Base-by-base conservation (phyloP, 2,113 vertebrate genomes). In the Perccottus glenii region DNA sequence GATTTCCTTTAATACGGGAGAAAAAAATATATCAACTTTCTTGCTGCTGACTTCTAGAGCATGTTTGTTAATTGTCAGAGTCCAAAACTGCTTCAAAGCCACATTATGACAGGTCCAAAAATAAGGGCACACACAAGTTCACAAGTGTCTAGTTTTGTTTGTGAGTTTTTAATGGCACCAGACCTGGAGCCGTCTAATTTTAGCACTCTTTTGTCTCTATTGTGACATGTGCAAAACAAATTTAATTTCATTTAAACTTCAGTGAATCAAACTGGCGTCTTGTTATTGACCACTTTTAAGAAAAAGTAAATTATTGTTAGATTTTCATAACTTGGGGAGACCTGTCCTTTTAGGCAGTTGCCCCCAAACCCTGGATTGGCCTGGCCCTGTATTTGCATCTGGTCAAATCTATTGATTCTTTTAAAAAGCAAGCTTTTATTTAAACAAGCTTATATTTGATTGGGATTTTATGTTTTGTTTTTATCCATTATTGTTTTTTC, bases 71-170 rank as follows among this genome's bases (percentile, higher is more conserved):
- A 71, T 76, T 52, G 77, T 65, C 67, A 50, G 67, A 76, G 50
- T 81, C 64, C 49, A 76, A 80, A 73, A 46, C 8, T 14, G 27
- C 55, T 35, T 80, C 48, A 4, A 70, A 63, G 12, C 74, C 64
- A 55, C 62, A 76, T 68, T 80, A 78, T 82, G 69, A 85, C 67
- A 74, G 76, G 64, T 60, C 45, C 32, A 62, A 67, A 83, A 83
- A 77, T 64, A 64, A 66, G 67, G 38, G n/a, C n/a, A n/a, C n/a
- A n/a, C n/a, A 67, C n/a, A 57, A 69, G 67, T 67, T 75, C 67
- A 61, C 19, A 27, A 27, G 19, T 64, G n/a, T 36, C 56, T 43
- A 51, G 40, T 67, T 75, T 75, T 43, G 56, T 59, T 67, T 5
- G 4, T 44, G 62, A 60, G 62, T 77, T 72, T 33, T 58, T 51